Evolutionary conservation across 2,113 vertebrate genomes (phyloP).

Genomic region (Pogona vitticeps): DNA sequence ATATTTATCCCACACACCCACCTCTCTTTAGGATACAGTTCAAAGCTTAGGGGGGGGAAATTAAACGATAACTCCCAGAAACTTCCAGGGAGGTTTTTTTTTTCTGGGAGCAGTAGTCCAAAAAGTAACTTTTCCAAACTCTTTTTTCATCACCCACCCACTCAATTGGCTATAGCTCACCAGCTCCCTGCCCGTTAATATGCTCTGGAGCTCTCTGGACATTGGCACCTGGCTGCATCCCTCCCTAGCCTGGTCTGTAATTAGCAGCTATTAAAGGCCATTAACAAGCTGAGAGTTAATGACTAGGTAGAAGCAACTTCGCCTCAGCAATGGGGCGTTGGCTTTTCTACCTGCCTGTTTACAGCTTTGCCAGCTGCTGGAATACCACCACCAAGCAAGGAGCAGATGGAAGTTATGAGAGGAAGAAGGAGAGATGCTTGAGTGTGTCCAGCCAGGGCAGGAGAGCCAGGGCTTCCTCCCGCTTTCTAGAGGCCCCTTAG

Average conservation of each 20-base stretch:
- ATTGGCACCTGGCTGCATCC: constrained; percentile 6
- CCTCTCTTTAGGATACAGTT: background rate
- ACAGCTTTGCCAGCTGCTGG: constrained; percentile 9
- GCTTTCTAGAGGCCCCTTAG: background rate
- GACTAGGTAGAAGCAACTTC: constrained; percentile 32
- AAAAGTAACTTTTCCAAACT: no score
- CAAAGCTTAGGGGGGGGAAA: background rate
- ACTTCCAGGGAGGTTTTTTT: no score
- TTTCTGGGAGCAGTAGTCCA: background rate
- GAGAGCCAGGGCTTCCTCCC: background rate
- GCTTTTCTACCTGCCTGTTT: constrained; percentile 22
- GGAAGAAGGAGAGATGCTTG: background rate
- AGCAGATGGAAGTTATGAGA: background rate
- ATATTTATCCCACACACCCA: background rate
- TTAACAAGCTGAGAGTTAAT: constrained; percentile 41
- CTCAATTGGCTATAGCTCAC: background rate
- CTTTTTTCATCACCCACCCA: background rate
- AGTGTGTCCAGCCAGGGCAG: background rate
- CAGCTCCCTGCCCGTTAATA: background rate
- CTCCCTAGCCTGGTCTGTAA: constrained; percentile 30
- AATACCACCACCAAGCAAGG: constrained; percentile 9
- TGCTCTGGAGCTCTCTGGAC: constrained; percentile 2
- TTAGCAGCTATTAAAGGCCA: constrained; percentile 41
- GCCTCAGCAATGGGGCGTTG: constrained; percentile 31
- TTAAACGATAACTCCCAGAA: no score